Evolutionary conservation across 2,113 vertebrate species (phyloP).

Genomic region (Phaethon lepturus): DNA sequence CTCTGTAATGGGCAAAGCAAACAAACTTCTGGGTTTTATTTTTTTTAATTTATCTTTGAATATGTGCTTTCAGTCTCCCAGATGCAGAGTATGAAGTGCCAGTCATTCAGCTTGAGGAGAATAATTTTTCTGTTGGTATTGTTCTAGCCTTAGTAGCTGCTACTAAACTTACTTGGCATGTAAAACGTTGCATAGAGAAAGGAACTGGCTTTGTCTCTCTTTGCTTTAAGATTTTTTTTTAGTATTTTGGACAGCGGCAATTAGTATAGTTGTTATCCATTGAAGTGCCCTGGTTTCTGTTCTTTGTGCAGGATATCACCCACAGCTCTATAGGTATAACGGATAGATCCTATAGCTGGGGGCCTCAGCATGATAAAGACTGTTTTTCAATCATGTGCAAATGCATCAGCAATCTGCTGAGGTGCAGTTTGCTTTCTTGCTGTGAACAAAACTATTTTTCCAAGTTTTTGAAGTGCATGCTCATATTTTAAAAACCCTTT

Average conservation of each 20-base stretch:
- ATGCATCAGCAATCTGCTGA: neutral
- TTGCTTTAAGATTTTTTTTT: neutral
- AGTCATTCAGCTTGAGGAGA: neutral
- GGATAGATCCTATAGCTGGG: neutral
- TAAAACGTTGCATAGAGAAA: neutral
- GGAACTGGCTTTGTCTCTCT: neutral
- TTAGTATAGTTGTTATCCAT: neutral
- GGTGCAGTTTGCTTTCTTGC: neutral
- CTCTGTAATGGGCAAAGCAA: neutral
- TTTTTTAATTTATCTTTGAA: neutral
- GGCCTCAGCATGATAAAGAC: neutral
- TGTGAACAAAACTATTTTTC: neutral
- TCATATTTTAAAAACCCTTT: neutral
- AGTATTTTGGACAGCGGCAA: neutral
- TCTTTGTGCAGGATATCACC: neutral
- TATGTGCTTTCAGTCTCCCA: neutral
- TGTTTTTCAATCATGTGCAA: neutral
- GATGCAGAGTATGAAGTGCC: neutral
- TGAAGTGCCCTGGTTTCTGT: neutral
- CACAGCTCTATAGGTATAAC: neutral
- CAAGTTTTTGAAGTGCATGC: neutral
- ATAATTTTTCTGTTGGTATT: neutral
- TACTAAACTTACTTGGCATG: neutral
- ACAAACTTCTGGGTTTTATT: neutral
- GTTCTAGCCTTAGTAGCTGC: neutral